Conservation (phyloP, 2,888 invertebrate genomes). For the Petrophora chlorosata region DNA sequence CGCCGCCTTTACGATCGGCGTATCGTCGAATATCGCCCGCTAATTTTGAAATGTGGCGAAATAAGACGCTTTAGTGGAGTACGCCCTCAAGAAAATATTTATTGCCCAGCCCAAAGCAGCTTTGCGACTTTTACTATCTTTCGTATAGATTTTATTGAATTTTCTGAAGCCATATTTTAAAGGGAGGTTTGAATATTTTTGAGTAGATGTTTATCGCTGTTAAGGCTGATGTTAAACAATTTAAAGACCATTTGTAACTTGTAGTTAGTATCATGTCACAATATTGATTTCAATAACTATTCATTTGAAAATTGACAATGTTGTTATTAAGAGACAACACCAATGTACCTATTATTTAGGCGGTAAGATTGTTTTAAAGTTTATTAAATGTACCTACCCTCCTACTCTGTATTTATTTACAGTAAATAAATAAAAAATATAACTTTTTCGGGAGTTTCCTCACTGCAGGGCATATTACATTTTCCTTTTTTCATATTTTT, state of each 20-base stretch:
- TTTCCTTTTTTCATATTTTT: too few relatives aligned
- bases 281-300: too few relatives aligned
- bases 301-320: too few relatives aligned
- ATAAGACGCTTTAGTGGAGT: constrained; percentile 48
- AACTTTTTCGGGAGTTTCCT: too few relatives aligned
- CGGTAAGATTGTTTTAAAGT: too few relatives aligned
- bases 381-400: neutral
- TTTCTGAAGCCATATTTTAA: constrained; percentile 22
- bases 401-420: too few relatives aligned
- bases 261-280: too few relatives aligned
- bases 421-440: too few relatives aligned
- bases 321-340: too few relatives aligned
- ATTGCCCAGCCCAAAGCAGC: constrained; percentile 30
- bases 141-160: constrained; percentile 34
- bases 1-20: constrained; percentile 42
- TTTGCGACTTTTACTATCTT: constrained; percentile 37
- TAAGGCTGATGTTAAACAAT: constrained; percentile 20
- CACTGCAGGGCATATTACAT: too few relatives aligned
- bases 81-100: constrained; percentile 40
- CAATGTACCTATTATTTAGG: too few relatives aligned
- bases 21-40: constrained; percentile 47
- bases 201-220: constrained; percentile 21
- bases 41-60: constrained; percentile 64
- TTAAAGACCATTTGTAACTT: too few relatives aligned
- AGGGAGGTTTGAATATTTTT: constrained; percentile 17